Evolutionary conservation across 2,113 vertebrate species (phyloP).

Genomic region (Parus major): DNA sequence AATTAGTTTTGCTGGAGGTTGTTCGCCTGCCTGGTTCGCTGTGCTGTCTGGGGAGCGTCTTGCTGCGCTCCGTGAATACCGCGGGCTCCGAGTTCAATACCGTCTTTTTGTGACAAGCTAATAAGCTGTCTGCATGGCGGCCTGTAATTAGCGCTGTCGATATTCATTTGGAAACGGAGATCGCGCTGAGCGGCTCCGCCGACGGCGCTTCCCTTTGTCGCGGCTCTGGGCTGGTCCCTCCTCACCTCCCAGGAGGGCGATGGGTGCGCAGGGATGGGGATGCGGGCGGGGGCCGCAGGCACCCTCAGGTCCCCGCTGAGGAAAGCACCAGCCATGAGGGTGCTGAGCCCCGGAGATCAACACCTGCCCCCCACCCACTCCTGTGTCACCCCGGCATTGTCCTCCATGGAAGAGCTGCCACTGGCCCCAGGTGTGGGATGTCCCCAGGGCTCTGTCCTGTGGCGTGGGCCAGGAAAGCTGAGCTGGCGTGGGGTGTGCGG

Average conservation of each 20-base stretch:
- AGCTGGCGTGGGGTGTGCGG: accelerated
- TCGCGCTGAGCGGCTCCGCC: neutral
- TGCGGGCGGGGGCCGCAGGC: accelerated
- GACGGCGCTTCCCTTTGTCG: neutral
- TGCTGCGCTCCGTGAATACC: conserved; percentile 65
- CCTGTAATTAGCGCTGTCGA: conserved; percentile 65
- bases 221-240: neutral
- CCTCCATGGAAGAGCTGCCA: accelerated
- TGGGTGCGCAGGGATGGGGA: neutral
- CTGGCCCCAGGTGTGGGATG: accelerated
- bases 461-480: accelerated
- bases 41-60: conserved; percentile 71
- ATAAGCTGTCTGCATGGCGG: conserved; percentile 62
- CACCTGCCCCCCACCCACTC: neutral
- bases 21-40: conserved; percentile 55
- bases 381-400: accelerated
- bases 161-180: conserved; percentile 56
- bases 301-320: accelerated
- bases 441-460: neutral
- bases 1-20: conserved; percentile 75
- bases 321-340: accelerated
- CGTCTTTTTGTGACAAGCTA: conserved; percentile 54
- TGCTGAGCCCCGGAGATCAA: neutral
- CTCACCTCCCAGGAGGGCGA: neutral
- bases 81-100: conserved; percentile 28